A percentile compares a stretch with the other conserved stretches of the same genome.
Evolutionary conservation across 1,140 invertebrate species (phyloP).

Genomic region (Bombus confusus): DNA sequence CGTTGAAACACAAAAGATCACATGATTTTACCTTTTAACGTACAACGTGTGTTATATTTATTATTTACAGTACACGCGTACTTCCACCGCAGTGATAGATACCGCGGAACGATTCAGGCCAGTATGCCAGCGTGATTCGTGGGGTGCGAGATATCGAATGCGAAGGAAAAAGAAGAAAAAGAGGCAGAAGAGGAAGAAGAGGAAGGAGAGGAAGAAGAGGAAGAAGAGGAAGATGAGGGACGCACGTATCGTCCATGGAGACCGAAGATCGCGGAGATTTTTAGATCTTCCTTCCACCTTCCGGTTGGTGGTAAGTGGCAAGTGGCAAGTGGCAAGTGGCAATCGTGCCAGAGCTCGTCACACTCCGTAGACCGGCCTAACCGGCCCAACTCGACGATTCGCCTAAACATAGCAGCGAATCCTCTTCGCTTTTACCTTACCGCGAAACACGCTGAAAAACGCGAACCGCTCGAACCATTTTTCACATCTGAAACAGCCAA

Average conservation of each 20-base stretch:
- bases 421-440: constrained; percentile 77
- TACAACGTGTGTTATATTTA: background rate
- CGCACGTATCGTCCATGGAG: constrained; percentile 2
- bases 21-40: constrained; percentile 28
- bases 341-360: constrained; percentile 31
- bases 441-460: constrained; percentile 66
- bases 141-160: constrained; percentile 22
- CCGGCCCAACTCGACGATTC: constrained; percentile 62
- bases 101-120: constrained; percentile 53
- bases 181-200: background rate
- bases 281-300: constrained; percentile 23
- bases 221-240: constrained; percentile 8
- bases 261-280: constrained; percentile 3
- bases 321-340: background rate
- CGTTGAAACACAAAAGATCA: background rate
- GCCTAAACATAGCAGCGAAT: constrained; percentile 50
- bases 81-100: background rate
- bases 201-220: background rate
- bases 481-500: constrained; percentile 6
- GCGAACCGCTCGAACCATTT: constrained; percentile 60
- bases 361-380: constrained; percentile 60
- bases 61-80: constrained; percentile 7
- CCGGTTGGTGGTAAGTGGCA: background rate
- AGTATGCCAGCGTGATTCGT: constrained; percentile 58
- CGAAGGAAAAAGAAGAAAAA: background rate